Conservation (phyloP, 2,888 invertebrate genomes). For the Conchocele bisecta region DNA sequence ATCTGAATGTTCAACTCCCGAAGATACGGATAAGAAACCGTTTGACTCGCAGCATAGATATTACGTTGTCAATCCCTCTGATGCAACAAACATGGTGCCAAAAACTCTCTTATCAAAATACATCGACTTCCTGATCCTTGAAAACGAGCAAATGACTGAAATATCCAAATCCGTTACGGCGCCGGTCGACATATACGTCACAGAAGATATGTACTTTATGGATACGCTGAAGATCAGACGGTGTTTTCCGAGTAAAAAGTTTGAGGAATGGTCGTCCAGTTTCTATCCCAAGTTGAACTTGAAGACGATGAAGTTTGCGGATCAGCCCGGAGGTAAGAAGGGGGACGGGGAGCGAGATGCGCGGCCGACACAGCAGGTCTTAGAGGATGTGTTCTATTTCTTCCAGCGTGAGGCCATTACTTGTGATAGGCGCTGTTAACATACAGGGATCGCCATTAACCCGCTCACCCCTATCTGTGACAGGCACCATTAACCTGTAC, state of each 20-base stretch:
- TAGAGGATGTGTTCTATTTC: constrained; percentile 74
- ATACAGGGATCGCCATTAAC: too few species aligned
- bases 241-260: constrained; percentile 74
- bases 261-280: constrained; percentile 70
- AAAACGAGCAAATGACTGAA: constrained; percentile 78
- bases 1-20: background rate
- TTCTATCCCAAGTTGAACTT: constrained; percentile 66
- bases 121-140: constrained; percentile 75
- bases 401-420: constrained; percentile 67
- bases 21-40: background rate
- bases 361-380: constrained; percentile 64
- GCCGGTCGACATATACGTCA: constrained; percentile 74
- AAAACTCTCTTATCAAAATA: constrained; percentile 64
- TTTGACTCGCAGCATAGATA: constrained; percentile 42
- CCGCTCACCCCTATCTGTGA: too few species aligned
- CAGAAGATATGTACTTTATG: constrained; percentile 76
- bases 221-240: constrained; percentile 67
- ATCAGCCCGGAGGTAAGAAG: background rate
- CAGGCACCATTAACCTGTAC: too few species aligned
- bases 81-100: constrained; percentile 35
- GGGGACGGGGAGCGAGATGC: constrained; percentile 42
- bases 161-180: constrained; percentile 75
- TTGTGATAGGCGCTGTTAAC: too few species aligned
- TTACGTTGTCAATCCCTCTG: constrained; percentile 56
- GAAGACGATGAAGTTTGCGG: constrained; percentile 42